phyloP scores from a whole-genome alignment of 2,113 vertebrate species.

The Ceyx cyanopectus region DNA sequence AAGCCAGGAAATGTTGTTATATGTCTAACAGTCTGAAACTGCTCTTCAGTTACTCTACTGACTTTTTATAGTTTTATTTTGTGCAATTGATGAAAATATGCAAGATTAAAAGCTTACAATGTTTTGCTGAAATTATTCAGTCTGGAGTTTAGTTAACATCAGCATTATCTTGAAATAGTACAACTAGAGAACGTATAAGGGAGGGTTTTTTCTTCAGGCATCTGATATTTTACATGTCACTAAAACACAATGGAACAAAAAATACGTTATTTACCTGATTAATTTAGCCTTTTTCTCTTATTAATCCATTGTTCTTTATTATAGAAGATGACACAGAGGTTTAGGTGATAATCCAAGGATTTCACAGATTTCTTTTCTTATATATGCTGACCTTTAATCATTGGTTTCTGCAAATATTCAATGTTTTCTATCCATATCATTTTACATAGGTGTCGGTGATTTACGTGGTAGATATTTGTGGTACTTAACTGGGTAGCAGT shows the following conservation, averaged over 20 bases:
- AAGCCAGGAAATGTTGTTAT: neutral
- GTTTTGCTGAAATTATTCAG: neutral
- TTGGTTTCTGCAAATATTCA: neutral
- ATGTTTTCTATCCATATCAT: neutral
- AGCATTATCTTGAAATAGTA: neutral
- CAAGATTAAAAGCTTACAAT: neutral
- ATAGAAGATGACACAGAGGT: neutral
- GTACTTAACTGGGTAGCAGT: neutral
- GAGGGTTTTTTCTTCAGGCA: neutral
- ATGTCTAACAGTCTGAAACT: neutral
- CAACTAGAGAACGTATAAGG: neutral
- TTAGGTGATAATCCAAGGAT: neutral
- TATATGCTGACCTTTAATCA: neutral
- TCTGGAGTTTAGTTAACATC: neutral
- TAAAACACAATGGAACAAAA: neutral
- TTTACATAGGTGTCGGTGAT: neutral
- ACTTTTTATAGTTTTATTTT: neutral
- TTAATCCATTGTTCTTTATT: neutral
- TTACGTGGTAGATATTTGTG: neutral
- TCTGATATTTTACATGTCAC: neutral
- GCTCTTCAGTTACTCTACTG: neutral
- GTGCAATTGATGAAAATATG: neutral
- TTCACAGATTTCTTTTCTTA: neutral
- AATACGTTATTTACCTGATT: neutral
- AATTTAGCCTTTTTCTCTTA: neutral